Conservation (phyloP, 1,140 invertebrate genomes). For the Leptinotarsa undecemlineata region DNA sequence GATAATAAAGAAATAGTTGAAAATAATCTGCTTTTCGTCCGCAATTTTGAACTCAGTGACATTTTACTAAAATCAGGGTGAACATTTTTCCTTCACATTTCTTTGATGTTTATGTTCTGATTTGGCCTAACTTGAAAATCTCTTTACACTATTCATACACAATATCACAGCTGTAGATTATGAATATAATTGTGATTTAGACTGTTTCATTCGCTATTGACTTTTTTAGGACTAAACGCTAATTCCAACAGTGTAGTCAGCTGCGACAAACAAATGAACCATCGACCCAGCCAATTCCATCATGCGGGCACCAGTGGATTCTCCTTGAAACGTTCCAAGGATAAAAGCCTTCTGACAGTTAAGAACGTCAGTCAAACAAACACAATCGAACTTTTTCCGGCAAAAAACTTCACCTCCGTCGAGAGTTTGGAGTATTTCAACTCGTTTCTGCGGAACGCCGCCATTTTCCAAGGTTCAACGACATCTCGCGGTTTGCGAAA, state of each 20-base stretch:
- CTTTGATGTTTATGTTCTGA: too few relatives aligned
- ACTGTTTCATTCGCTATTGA: neutral
- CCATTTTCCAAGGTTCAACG: neutral
- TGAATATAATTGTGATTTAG: too few relatives aligned
- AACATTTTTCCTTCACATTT: too few relatives aligned
- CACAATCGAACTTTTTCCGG: neutral
- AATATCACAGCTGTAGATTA: too few relatives aligned
- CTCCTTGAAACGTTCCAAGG: neutral
- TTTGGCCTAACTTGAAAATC: too few relatives aligned
- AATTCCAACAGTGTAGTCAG: neutral
- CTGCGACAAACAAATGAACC: neutral
- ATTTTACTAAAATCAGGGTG: too few relatives aligned
- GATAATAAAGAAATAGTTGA: too few relatives aligned
- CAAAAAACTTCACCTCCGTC: neutral
- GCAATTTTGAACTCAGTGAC: too few relatives aligned
- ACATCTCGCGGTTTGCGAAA: neutral
- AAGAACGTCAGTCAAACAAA: neutral
- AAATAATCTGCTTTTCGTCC: too few relatives aligned
- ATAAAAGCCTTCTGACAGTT: conserved; percentile 10
- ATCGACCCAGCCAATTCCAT: neutral
- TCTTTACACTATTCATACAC: too few relatives aligned
- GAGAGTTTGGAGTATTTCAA: conserved; percentile 7
- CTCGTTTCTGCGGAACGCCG: neutral
- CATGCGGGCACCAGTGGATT: neutral
- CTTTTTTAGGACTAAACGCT: neutral